Evolutionary conservation across 2,797 vertebrate genomes (phyloP).

Genomic region (Poeciliopsis paucimaculata): DNA sequence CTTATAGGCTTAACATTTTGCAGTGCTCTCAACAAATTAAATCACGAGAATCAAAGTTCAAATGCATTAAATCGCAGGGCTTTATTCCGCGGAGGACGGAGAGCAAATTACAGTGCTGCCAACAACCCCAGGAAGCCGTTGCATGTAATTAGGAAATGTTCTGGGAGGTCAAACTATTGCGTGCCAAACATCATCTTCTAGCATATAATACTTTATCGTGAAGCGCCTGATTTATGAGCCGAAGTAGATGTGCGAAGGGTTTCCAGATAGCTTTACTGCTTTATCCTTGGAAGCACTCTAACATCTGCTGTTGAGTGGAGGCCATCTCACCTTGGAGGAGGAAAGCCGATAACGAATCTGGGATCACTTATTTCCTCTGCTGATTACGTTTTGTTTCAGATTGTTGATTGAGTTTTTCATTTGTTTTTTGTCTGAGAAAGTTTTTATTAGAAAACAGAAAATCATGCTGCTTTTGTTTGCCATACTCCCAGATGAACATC

Average conservation of each 20-base stretch:
- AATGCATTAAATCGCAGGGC: conserved; percentile 18
- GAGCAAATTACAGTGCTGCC: conserved; percentile 13
- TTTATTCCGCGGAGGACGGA: conserved; percentile 25
- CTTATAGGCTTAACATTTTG: conserved; percentile 10
- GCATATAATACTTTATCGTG: conserved; percentile 27
- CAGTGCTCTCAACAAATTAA: conserved; percentile 19
- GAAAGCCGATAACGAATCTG: conserved; percentile 39
- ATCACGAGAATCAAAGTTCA: conserved; percentile 25
- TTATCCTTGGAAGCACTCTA: conserved; percentile 30
- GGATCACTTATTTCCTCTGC: conserved; percentile 31
- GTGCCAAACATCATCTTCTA: conserved; percentile 9
- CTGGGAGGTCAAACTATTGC: conserved; percentile 4
- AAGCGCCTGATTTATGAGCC: conserved; percentile 32
- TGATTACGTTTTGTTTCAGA: conserved; percentile 33
- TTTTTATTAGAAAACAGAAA: neutral
- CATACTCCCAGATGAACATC: neutral
- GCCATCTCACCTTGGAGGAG: conserved; percentile 26
- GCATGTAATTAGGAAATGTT: conserved; percentile 18
- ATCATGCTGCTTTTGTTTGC: neutral
- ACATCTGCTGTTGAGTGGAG: conserved; percentile 31
- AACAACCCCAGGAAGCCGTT: conserved; percentile 9
- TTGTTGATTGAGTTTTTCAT: conserved; percentile 15
- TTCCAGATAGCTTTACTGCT: conserved; percentile 20
- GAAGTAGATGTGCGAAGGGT: conserved; percentile 27
- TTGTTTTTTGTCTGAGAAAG: neutral